Base-by-base conservation (phyloP, 2,797 vertebrate genomes). In the Lerista edwardsae region DNA sequence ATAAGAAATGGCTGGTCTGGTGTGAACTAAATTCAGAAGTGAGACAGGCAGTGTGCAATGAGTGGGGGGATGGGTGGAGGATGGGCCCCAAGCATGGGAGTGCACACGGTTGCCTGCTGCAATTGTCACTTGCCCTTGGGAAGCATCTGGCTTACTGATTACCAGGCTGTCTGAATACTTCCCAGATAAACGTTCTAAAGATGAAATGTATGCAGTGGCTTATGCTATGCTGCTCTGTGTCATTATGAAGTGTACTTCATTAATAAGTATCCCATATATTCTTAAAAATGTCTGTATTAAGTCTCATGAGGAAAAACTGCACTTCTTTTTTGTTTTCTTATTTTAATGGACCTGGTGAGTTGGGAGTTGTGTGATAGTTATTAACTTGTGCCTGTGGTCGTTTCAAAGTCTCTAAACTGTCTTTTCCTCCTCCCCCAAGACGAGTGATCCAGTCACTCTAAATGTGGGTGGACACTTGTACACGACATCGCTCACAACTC, bases 391-490 rank as follows among this genome's bases (percentile, higher is more conserved):
- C 78, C 72, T 34, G 34, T 75, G 3, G 44, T 89, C 86, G 83
- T 88, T 87, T 94, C 84, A 91, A 93, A 76, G 90, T 87, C 88
- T 92, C 73, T 93, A 88, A 89, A 1, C 85, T 91, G 90, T 92
- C 79, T 94, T 82, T 82, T 91, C 55, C 90, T 95, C 96, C 87
- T 93, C 19, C 51, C 41, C 34, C 27, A 34, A 99, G 99, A 98
- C 98, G 98, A 98, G 96, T 95, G 96, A 97, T 95, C 98, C 98
- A 95, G 97, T 99, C 95, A 99, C 98, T 67, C 96, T 99, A 94
- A 99, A 99, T 91, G 98, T 99, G 90, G 99, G 98, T 92, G 98
- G 99, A 94, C 97, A 98, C 94, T 94, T 99, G 88, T 99, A 99
- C 80, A 99, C 98, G 78, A 99, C 99, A 83, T 99, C 98, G 69